Evolutionary conservation across 2,113 vertebrate genomes (phyloP).

Genomic region (Phylloscopus trochiloides): DNA sequence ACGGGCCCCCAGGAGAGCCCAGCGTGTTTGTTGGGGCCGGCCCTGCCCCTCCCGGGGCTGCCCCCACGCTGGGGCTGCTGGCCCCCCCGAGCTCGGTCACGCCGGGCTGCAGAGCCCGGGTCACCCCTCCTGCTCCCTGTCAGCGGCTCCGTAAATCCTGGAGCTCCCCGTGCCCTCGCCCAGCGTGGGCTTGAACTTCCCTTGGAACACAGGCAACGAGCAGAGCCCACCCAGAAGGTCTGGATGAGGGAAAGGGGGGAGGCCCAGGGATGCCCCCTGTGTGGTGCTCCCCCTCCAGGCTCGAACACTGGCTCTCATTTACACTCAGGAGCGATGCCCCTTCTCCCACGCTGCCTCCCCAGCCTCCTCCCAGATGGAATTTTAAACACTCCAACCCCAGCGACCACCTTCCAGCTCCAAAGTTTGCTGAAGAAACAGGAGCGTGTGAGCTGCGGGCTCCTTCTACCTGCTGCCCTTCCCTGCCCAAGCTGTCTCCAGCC

Average conservation of each 20-base stretch:
- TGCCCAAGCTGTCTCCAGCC: neutral
- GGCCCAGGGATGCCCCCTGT: constrained; percentile 19
- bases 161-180: neutral
- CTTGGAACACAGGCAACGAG: neutral
- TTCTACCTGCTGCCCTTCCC: neutral
- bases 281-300: neutral
- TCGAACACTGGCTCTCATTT: neutral
- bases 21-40: neutral
- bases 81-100: fast-evolving
- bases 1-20: neutral
- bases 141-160: neutral
- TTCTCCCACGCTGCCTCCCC: neutral
- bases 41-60: neutral
- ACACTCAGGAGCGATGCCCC: fast-evolving
- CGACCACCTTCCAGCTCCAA: constrained; percentile 30
- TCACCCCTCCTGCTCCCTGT: neutral
- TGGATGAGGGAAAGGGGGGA: neutral
- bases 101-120: neutral
- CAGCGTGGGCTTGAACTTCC: neutral
- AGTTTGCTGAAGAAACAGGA: constrained; percentile 47
- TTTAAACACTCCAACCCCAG: constrained; percentile 68
- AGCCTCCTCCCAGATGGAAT: constrained; percentile 55
- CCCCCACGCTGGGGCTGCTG: neutral
- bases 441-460: neutral
- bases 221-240: constrained; percentile 54